Evolutionary conservation across 2,797 vertebrate species (phyloP).

Genomic region (Gambelia wislizenii): DNA sequence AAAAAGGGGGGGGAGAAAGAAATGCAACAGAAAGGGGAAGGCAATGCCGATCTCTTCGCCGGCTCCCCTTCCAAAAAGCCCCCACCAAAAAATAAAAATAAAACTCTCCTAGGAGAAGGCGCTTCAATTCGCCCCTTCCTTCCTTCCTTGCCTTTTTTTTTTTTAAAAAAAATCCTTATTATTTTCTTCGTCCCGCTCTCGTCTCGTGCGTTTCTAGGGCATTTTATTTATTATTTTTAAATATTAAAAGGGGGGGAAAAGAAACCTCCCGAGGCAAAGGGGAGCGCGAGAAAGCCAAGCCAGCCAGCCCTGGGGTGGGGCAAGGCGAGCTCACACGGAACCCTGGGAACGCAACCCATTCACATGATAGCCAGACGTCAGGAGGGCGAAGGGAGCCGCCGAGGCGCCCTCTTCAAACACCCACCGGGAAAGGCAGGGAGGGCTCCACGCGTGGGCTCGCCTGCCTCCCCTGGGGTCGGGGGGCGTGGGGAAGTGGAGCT

Average conservation of each 20-base stretch:
- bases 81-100: not conserved
- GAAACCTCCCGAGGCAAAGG: constrained; percentile 72
- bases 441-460: too few relatives aligned
- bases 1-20: too few relatives aligned
- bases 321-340: constrained; percentile 82
- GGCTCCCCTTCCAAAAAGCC: not conserved
- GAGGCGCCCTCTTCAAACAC: constrained; percentile 86
- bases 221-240: constrained; percentile 12
- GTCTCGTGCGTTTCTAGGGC: constrained; percentile 75
- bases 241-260: too few relatives aligned
- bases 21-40: not conserved
- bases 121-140: not conserved
- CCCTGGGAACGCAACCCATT: constrained; percentile 86
- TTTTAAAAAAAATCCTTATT: too few relatives aligned
- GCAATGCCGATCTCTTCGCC: constrained; percentile 11
- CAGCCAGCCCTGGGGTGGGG: constrained; percentile 84
- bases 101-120: not conserved
- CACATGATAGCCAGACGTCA: constrained; percentile 90
- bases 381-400: constrained; percentile 72
- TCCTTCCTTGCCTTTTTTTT: not conserved
- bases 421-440: not conserved
- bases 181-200: constrained; percentile 62
- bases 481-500: not conserved
- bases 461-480: not conserved
- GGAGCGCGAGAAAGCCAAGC: constrained; percentile 29